Evolutionary conservation across 2,888 invertebrate genomes (phyloP), one percentile per base, ranked within the genome.

Genomic region (Phaedon cochleariae): DNA sequence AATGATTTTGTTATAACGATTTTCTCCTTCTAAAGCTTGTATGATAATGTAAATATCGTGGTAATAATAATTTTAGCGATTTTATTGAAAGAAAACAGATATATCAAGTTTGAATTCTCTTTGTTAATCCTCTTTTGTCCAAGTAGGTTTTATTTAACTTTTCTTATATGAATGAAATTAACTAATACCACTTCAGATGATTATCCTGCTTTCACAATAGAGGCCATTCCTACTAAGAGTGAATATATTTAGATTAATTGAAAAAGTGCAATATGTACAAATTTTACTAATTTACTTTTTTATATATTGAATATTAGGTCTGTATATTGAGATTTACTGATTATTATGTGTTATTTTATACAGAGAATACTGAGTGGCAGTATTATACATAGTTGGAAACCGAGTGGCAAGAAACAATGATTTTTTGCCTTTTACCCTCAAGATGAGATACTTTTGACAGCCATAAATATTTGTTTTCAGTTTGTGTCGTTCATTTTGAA

Each of bases 221-320:
- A 76, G 73, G 68, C 68, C 75, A 77, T 79, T 79, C 78, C 77
- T 78, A 77, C 71, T 73, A 75, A 77, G 76, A 79, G 75, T 78
- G 78, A 77, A 74, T 73, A 76, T 74, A 72, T 75, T 15, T 41
- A 41, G 10, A 34, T 34, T 5, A 5, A 26, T 26, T 26, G 7
- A 77, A 87, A 71, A 88, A 88, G 89, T 89, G 89, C 89, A 89
- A 89, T 89, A 89, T 89, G 89, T 89, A 89, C 89, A 89, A 89
- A 89, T 89, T 88, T 88, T 88, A 87, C 82, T 84, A 83, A 83
- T 83, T 82, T 81, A 79, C 77, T 78, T 82, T 83, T 81, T 82
- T 81, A 79, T 80, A 79, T 76, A 79, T 78, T 79, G 79, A 79
- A 78, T 79, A 78, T 80, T 83, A 82, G 77, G 78, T 77, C 79